Conservation (phyloP, 2,113 vertebrate species). For the Solenodon paradoxus region DNA sequence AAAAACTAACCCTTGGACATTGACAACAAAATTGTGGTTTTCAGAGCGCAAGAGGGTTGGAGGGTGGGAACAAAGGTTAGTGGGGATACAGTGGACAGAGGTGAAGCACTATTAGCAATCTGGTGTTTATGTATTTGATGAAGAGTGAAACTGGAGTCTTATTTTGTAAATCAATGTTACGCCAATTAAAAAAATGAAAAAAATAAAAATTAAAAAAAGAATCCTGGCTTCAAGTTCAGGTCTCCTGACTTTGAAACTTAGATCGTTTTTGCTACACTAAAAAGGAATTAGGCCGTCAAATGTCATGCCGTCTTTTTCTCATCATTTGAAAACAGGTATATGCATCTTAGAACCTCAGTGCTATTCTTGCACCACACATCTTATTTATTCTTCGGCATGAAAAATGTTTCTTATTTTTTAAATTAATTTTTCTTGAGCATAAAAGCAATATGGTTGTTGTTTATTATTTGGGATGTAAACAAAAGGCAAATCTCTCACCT, state of each 20-base stretch:
- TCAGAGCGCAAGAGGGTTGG: too few species aligned
- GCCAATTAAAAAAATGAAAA: too few species aligned
- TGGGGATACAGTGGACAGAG: too few species aligned
- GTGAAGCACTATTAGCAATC: too few species aligned
- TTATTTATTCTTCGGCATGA: conserved; percentile 14
- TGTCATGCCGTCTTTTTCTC: not conserved
- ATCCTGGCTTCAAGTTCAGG: not conserved
- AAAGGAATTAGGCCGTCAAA: not conserved
- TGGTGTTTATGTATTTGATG: too few species aligned
- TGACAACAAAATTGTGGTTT: too few species aligned
- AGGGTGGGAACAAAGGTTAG: too few species aligned
- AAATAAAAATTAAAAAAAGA: too few species aligned
- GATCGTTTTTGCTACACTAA: not conserved
- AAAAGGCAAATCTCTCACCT: conserved; percentile 9
- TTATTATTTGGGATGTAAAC: not conserved
- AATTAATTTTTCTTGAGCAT: not conserved
- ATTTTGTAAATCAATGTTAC: too few species aligned
- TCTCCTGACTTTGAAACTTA: not conserved
- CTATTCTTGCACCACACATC: not conserved
- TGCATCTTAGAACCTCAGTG: not conserved
- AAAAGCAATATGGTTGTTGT: not conserved
- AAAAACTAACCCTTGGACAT: too few species aligned
- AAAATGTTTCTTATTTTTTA: not conserved
- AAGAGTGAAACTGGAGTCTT: too few species aligned
- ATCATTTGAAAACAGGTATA: not conserved